phyloP scores from a whole-genome alignment of 2,797 vertebrate species.

The Cyprinodon diabolis region DNA sequence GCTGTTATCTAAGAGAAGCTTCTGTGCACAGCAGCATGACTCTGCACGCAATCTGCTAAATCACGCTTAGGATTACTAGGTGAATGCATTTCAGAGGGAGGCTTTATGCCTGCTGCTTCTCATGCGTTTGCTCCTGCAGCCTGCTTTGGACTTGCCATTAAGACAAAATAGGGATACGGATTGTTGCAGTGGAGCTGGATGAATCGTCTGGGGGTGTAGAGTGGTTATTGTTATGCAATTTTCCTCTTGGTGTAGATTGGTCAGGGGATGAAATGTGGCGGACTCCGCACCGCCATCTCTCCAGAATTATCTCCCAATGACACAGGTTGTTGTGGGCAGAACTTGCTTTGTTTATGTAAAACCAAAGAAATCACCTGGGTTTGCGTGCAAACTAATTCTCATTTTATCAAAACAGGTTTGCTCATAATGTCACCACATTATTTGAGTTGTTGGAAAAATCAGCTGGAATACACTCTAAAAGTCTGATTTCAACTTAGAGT shows the following conservation, averaged over 20 bases:
- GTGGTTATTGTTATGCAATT: constrained; percentile 73
- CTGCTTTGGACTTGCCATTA: constrained; percentile 23
- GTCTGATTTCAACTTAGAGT: neutral
- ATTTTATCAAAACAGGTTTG: constrained; percentile 18
- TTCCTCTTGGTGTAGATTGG: constrained; percentile 58
- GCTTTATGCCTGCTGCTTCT: constrained; percentile 40
- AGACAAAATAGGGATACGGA: constrained; percentile 29
- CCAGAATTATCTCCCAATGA: constrained; percentile 65
- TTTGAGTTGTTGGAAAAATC: neutral
- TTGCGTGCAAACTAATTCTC: constrained; percentile 12
- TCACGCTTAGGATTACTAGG: constrained; percentile 53
- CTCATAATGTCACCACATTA: constrained; percentile 1
- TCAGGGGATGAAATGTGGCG: constrained; percentile 56
- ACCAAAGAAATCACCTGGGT: constrained; percentile 27
- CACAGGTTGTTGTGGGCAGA: constrained; percentile 49
- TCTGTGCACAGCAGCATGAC: constrained; percentile 39
- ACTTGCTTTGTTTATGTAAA: constrained; percentile 49
- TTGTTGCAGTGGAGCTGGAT: constrained; percentile 51
- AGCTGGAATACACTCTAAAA: neutral
- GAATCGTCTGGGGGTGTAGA: constrained; percentile 51
- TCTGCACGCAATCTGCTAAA: constrained; percentile 54
- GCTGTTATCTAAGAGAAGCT: constrained; percentile 51
- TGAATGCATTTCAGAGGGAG: constrained; percentile 31
- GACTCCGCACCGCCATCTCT: constrained; percentile 67
- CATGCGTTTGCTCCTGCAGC: constrained; percentile 29